Evolutionary conservation across 2,113 vertebrate species (phyloP), one percentile per base, ranked within the genome.

Genomic region (Syrrhaptes paradoxus): DNA sequence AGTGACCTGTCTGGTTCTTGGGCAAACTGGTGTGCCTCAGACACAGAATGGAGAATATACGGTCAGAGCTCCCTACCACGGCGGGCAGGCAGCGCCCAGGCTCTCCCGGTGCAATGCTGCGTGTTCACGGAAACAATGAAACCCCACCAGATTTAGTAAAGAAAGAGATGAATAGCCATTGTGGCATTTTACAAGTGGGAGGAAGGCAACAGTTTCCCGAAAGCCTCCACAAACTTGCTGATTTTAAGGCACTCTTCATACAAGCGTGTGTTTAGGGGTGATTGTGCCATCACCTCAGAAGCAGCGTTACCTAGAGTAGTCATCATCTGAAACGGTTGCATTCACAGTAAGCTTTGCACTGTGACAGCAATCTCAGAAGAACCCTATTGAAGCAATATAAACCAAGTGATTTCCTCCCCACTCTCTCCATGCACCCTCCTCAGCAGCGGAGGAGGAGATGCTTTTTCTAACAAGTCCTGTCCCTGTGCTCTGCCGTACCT

Each of bases 401-500:
- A 77, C 62, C 59, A 34, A 24, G 67, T 29, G 24, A 41, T 85
- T 55, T 43, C 38, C 58, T 84, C 21, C 43, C 17, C n/a, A 24
- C 9, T 18, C 51, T 85, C 46, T 74, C 70, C 9, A 2, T 11
- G 51, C 13, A 11, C 38, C 17, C 20, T 45, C n/a, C 59, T 41
- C 61, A 31, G 57, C 52, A 70, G 43, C 65, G 59, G 59, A 52
- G 58, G 72, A 59, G 51, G 20, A 80, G 59, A 74, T 1, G 18
- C 7, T 24, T 48, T 45, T 62, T 28, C 32, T 31, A 4, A 14
- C 48, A 46, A 3, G 2, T 32, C 43, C 70, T 9, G 7, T 67
- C 28, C n/a, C 58, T 36, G 38, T 11, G 38, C 22, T 31, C 70
- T 63, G 11, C 58, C 0, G 0, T n/a, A 4, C 41, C 34, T 0